Percentiles rank a stretch among this genome's conserved stretches.
Conservation (phyloP, 92 coral and sea anemone genomes). For the Heteractis magnifica region DNA sequence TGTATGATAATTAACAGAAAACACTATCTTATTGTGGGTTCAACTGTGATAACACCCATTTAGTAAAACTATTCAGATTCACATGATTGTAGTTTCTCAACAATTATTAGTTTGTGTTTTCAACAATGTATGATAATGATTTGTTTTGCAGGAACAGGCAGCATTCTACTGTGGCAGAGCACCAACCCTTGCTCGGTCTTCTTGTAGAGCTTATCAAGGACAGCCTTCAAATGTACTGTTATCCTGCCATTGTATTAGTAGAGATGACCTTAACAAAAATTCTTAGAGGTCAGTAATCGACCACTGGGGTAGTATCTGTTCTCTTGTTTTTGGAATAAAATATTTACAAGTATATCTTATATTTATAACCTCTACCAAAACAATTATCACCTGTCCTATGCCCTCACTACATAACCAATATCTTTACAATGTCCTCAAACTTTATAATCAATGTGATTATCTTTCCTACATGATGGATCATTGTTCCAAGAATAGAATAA, state of each 20-base stretch:
- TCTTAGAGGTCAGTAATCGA: conserved; percentile 98
- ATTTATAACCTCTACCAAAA: neutral
- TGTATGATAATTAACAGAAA: no score
- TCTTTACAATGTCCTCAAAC: no score
- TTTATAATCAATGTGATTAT: no score
- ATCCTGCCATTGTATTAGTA: conserved; percentile 63
- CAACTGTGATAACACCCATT: no score
- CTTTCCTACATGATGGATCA: no score
- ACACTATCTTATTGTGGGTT: no score
- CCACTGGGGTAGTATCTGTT: conserved; percentile 73
- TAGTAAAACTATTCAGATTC: neutral
- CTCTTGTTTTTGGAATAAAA: neutral
- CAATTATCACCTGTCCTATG: no score
- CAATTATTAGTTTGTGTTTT: neutral
- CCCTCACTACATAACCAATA: no score
- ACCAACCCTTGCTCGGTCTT: conserved; percentile 91
- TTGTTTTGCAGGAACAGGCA: conserved; percentile 13
- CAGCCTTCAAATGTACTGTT: conserved; percentile 38
- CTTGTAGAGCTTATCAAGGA: conserved; percentile 50
- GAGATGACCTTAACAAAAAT: conserved; percentile 67
- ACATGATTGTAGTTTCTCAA: neutral
- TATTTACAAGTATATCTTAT: neutral
- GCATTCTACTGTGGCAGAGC: conserved; percentile 68
- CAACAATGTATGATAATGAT: conserved; percentile 13
- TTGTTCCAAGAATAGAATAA: no score